Base-by-base conservation (phyloP, 1,140 invertebrate genomes). In the Zophobas atratus region DNA sequence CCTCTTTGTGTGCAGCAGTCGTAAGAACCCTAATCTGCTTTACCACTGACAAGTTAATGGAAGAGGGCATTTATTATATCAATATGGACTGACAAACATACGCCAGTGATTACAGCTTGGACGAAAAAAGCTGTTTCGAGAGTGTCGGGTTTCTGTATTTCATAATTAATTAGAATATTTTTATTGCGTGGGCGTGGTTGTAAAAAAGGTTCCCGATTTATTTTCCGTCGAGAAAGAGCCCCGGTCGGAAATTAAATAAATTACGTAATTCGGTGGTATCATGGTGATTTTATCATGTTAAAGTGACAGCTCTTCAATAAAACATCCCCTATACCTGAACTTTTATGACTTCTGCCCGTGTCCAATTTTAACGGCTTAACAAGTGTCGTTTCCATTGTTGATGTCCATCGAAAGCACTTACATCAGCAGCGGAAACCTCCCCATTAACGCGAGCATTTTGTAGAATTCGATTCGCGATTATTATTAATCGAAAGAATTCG, bases 311-410 rank as follows among this genome's bases (percentile, higher is more conserved):
- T 78, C 77, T 78, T 78, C 77, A 78, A 78, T 78, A 79, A 79
- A 79, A 76, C 78, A 73, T 79, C 74, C 74, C 78, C 72, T 73
- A 72, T 72, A 78, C 74, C 80, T 80, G 78, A 78, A 80, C 53
- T 80, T 82, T 82, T 82, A 82, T 77, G 81, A 77, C 75, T 71
- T 55, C 55, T 76, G 60, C 79, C 74, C 79, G 81, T 79, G 79
- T 79, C 81, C 81, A 80, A 82, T 82, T 82, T 82, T 82, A 82
- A 82, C 79, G 79, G 79, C 79, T 79, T 81, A 81, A 81, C 81
- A 81, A 81, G 79, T 70, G 72, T 41, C 77, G 67, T 79, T 76
- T 73, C 76, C 73, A 75, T 79, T 76, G 77, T 79, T 75, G 56
- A 57, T 60, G 51, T 2, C 5, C 41, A 73, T 73, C 49, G 43